phyloP scores from a whole-genome alignment of 2,888 invertebrate genomes.

The Metellina segmentata region DNA sequence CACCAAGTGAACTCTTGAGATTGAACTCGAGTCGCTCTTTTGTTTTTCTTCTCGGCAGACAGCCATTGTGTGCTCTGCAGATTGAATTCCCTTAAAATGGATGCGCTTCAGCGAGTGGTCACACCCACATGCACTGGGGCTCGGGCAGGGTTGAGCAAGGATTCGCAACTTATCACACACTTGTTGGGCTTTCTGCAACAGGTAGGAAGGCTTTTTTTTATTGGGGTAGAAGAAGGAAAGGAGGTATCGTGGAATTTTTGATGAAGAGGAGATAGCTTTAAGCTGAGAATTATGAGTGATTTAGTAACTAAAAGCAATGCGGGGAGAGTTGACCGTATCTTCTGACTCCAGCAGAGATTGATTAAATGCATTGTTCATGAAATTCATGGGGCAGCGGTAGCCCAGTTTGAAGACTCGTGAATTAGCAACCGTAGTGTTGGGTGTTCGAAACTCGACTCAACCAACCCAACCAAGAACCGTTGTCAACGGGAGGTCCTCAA shows the following conservation, averaged over 20 bases:
- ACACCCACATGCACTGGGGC: constrained; percentile 46
- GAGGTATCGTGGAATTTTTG: neutral
- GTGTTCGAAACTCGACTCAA: too few relatives aligned
- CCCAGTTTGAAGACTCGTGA: too few relatives aligned
- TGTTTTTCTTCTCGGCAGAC: constrained; percentile 16
- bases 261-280: neutral
- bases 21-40: constrained; percentile 15
- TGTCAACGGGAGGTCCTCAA: too few relatives aligned
- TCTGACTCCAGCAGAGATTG: neutral
- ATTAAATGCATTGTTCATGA: too few relatives aligned
- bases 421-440: too few relatives aligned
- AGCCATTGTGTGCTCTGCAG: constrained; percentile 27
- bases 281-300: neutral
- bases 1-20: neutral
- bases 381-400: too few relatives aligned
- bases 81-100: constrained; percentile 44
- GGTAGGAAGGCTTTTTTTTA: neutral
- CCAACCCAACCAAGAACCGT: too few relatives aligned
- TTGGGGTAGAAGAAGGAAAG: neutral
- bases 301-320: neutral
- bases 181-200: neutral
- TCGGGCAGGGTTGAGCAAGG: constrained; percentile 1
- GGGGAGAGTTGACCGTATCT: neutral
- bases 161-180: neutral
- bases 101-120: constrained; percentile 38